Percentiles rank a stretch among this genome's conserved stretches.
Conservation (phyloP, 2,113 vertebrate genomes). For the Lophotis ruficrista region DNA sequence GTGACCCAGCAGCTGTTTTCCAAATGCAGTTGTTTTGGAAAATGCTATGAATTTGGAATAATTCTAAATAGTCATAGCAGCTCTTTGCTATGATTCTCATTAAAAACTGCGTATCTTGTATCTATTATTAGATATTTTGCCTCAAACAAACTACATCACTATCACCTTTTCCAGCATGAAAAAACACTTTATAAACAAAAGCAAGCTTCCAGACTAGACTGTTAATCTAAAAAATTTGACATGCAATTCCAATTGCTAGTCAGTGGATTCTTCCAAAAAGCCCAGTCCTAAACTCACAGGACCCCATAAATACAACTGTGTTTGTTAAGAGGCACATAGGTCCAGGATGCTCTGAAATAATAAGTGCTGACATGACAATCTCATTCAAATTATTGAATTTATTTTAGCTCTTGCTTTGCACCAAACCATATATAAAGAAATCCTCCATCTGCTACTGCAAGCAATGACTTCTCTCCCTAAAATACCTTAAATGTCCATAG, state of each 20-base stretch:
- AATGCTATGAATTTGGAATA: not conserved
- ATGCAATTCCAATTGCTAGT: not conserved
- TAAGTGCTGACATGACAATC: not conserved
- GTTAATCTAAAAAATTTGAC: not conserved
- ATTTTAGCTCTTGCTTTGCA: not conserved
- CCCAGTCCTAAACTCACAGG: not conserved
- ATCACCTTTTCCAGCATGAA: not conserved
- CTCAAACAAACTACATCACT: not conserved
- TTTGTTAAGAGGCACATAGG: not conserved
- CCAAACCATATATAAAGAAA: constrained; percentile 2
- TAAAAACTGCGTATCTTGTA: not conserved
- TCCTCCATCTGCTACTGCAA: not conserved
- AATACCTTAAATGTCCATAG: not conserved
- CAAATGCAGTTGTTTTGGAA: not conserved
- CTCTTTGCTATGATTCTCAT: not conserved
- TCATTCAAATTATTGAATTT: not conserved
- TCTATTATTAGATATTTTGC: not conserved
- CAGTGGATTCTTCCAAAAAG: not conserved
- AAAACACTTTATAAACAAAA: not conserved
- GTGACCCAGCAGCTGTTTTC: not conserved
- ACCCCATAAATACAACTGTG: not conserved
- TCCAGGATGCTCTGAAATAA: not conserved
- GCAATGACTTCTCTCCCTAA: constrained; percentile 18
- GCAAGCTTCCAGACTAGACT: not conserved
- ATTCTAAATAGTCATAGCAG: not conserved